Evolutionary conservation across 2,113 vertebrate species (phyloP), one percentile per base, ranked within the genome.

Genomic region (Gallinago undulata): DNA sequence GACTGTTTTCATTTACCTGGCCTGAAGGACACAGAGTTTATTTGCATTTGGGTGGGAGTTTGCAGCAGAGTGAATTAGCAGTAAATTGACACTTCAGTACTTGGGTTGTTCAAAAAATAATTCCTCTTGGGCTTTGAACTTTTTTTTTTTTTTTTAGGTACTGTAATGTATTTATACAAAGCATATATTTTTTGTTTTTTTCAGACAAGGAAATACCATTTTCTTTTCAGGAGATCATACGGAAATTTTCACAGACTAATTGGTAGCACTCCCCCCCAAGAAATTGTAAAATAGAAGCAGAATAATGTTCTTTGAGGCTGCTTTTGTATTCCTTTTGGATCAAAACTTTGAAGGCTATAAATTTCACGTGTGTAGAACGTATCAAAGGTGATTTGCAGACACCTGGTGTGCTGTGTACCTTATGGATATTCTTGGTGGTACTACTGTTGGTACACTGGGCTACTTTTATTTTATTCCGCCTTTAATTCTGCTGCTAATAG

Each of bases 1-100:
- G 91, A 39, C 45, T 93, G 31, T 93, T 96, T 95, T 94, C 87
- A 45, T 93, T 89, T 95, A 78, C 74, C 92, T 94, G 92, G 94
- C 89, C 82, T 81, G 35, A 79, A 96, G 41, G 79, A 87, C 75
- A 59, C 31, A 45, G 25, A 22, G 43, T 93, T 96, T 96, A 92
- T 96, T 97, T 97, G 68, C 22, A 1, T 95, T 96, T 93, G 77
- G 68, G 69, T 14, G 3, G 69, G 59, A 87, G 55, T 93, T 92
- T 93, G 91, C 45, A 63, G 78, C 69, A 28, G 75, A 84, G 84
- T 63, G 88, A 93, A 95, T 97, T 97, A 91, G 62, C 72, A 63
- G 84, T 93, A 95, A 97, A 82, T 47, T 1, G 59, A 95, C 95
- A 91, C 79, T 87, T 90, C 11, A 63, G 57, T 63, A 82, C 56